Conservation (phyloP, 2,113 vertebrate genomes). For the Pelobates fuscus region DNA sequence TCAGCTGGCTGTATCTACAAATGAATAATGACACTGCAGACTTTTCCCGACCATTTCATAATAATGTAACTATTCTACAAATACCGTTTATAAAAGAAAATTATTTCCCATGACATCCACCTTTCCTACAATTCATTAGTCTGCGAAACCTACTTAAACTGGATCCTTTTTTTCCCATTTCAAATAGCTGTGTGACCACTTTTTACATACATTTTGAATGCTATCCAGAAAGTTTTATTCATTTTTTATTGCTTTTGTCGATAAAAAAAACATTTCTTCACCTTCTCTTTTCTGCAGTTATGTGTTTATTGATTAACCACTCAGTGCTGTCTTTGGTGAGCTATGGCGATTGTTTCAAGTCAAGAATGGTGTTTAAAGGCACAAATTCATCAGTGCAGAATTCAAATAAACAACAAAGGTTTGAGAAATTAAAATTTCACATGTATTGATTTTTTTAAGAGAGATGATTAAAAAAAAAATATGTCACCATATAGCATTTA, state of each 20-base stretch:
- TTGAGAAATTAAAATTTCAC: conserved; percentile 1
- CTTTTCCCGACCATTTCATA: not conserved
- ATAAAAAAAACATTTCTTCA: not conserved
- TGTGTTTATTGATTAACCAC: conserved; percentile 2
- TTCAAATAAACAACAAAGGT: conserved; percentile 6
- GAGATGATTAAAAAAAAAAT: conserved; percentile 19
- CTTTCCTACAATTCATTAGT: too few species aligned
- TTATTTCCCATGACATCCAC: too few species aligned
- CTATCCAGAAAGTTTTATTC: not conserved
- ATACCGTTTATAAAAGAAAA: not conserved
- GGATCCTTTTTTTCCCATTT: too few species aligned
- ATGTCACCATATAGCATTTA: conserved; percentile 5
- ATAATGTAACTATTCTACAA: not conserved
- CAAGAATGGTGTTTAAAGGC: not conserved
- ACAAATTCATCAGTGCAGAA: conserved; percentile 6
- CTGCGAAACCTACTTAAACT: too few species aligned
- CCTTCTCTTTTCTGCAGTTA: not conserved
- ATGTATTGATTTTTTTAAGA: conserved; percentile 15
- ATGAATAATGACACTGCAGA: not conserved
- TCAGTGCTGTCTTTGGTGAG: not conserved
- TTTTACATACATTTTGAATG: not conserved
- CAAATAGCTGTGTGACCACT: not conserved
- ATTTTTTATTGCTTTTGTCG: conserved; percentile 8
- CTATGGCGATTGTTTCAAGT: conserved; percentile 11
- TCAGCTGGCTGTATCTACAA: conserved; percentile 1